Evolutionary conservation across 2,888 invertebrate genomes (phyloP), one percentile per base, ranked within the genome.

Genomic region (Pyralis farinalis): DNA sequence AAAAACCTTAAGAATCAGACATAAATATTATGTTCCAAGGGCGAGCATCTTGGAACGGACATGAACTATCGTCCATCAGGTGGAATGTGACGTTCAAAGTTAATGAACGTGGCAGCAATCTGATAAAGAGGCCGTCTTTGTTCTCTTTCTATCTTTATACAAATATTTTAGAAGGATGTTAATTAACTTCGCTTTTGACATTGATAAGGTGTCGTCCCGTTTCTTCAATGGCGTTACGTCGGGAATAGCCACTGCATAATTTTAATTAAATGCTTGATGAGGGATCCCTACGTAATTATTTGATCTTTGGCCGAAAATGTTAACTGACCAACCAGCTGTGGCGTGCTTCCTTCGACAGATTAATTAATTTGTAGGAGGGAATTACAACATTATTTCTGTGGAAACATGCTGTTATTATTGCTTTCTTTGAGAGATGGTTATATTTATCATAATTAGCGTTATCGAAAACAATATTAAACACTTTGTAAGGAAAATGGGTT

Each of bases 181-280:
- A 51, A 51, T 47, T 47, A 47, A 46, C 47, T 43, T 46, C 39
- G 39, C 28, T 29, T 31, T 37, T 46, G 46, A 46, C 46, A 44
- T 35, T 42, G 44, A 47, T 42, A 44, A 41, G 50, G 41, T 47
- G 44, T 51, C 43, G 34, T 39, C 32, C n/a, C 29, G 16, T 11
- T 25, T 40, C 28, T 40, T 42, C 36, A 11, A 9, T 25, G 31
- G 42, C 33, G 39, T 42, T 42, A 42, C 34, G 37, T 40, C 42
- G 43, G 42, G 42, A 44, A 43, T 16, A 37, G 28, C 43, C 33
- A 28, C 42, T 43, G 38, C 34, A 41, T 44, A 46, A 47, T 47
- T 43, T 16, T 41, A 46, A 47, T 46, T 46, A 43, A 45, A 48
- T 33, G 33, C 25, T 32, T 39, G 28, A 12, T 20, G 40, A 31